These are phyloP conservation scores for Nycticebus coucang DNA, from an alignment of 2,113 vertebrate genomes.

Conservation along the genomic window DNA sequence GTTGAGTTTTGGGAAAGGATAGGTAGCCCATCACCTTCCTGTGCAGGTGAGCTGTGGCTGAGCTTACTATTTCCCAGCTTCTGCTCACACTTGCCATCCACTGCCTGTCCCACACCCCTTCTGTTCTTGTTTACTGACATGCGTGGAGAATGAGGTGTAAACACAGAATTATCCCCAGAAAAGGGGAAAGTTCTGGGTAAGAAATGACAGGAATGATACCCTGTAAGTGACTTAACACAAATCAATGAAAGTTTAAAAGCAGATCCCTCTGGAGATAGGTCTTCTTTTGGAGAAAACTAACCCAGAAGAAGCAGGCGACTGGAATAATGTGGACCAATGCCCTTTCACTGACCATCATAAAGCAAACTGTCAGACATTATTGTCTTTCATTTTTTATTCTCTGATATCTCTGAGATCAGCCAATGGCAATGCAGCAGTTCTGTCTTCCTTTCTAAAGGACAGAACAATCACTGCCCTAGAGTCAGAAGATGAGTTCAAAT, in stretches of 20 bases:
- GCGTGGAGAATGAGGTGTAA: not conserved
- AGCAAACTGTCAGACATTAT: not conserved
- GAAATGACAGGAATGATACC: not conserved
- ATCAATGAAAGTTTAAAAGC: not conserved
- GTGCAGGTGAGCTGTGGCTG: not conserved
- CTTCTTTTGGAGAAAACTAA: not conserved
- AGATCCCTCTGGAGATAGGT: not conserved
- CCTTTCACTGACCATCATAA: not conserved
- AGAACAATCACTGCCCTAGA: not conserved
- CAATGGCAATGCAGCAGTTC: not conserved
- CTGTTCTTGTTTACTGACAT: not conserved
- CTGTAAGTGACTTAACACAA: not conserved
- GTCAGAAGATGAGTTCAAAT: not conserved
- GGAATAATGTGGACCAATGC: not conserved
- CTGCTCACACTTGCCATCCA: not conserved
- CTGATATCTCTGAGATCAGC: slow-evolving; percentile 24
- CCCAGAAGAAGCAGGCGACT: not conserved
- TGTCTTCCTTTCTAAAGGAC: slow-evolving; percentile 8
- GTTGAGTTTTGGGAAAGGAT: not conserved
- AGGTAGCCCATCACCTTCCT: not conserved
- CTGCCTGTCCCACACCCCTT: not conserved
- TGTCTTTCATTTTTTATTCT: not conserved
- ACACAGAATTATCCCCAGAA: not conserved
- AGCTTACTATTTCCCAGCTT: not conserved
- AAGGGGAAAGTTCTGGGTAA: not conserved